These are phyloP conservation scores for Microplitis demolitor DNA, from an alignment of 1,140 invertebrate species.

Conservation along the genomic window DNA sequence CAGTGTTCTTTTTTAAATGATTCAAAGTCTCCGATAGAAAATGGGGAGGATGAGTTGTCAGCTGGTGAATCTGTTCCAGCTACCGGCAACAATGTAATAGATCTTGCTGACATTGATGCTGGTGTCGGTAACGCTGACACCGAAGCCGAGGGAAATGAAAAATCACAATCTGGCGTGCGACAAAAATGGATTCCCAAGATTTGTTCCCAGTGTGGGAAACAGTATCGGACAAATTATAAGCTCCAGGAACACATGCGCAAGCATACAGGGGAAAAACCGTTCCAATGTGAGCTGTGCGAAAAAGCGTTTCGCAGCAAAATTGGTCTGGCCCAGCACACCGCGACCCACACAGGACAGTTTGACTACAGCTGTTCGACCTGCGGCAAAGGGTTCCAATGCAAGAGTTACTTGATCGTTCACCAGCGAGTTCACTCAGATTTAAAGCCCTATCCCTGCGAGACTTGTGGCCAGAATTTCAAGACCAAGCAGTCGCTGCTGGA, in stretches of 20 bases:
- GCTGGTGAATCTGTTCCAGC: slow-evolving; percentile 25
- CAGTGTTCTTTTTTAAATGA: slow-evolving; percentile 46
- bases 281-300: slow-evolving; percentile 76
- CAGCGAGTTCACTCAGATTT: slow-evolving; percentile 71
- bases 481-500: slow-evolving; percentile 76
- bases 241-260: slow-evolving; percentile 78
- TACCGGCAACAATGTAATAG: neutral
- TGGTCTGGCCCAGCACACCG: slow-evolving; percentile 71
- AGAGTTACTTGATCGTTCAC: slow-evolving; percentile 73
- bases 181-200: slow-evolving; percentile 62
- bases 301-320: slow-evolving; percentile 74
- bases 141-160: slow-evolving; percentile 36
- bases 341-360: slow-evolving; percentile 70
- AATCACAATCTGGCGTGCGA: slow-evolving; percentile 38
- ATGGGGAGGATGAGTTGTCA: slow-evolving; percentile 29
- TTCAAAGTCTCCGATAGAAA: slow-evolving; percentile 28
- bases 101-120: too few relatives aligned
- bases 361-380: slow-evolving; percentile 72
- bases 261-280: slow-evolving; percentile 83
- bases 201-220: slow-evolving; percentile 65
- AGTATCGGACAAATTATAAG: slow-evolving; percentile 68
- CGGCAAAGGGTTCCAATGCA: slow-evolving; percentile 75
- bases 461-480: slow-evolving; percentile 72
- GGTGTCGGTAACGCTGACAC: neutral
- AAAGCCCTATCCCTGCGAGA: slow-evolving; percentile 67